Evolutionary conservation across 2,797 vertebrate genomes (phyloP).

Genomic region (Myripristis jacobus): DNA sequence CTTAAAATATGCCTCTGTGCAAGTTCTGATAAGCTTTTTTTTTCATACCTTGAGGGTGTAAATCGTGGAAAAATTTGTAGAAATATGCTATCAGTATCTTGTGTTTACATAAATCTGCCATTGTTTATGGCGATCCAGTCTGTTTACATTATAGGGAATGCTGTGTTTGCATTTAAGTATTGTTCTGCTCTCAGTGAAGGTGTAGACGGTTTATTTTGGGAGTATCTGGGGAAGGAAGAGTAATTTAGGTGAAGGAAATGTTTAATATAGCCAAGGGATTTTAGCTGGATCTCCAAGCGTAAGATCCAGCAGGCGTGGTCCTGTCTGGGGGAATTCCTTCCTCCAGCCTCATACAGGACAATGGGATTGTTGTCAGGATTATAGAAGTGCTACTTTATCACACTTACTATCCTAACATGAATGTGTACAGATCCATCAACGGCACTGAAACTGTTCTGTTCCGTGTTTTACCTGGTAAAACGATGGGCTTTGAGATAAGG

Average conservation of each 20-base stretch:
- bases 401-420: conserved; percentile 20
- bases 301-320: conserved; percentile 74
- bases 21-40: neutral
- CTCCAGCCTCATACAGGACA: conserved; percentile 46
- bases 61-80: neutral
- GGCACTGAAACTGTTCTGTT: neutral
- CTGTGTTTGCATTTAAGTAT: conserved; percentile 45
- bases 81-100: neutral
- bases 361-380: conserved; percentile 37
- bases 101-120: neutral
- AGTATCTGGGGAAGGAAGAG: conserved; percentile 60
- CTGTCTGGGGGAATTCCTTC: conserved; percentile 78
- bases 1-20: neutral
- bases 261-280: conserved; percentile 78
- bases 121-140: conserved; percentile 15
- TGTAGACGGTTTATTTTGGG: conserved; percentile 63
- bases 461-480: neutral
- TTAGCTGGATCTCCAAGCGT: conserved; percentile 67
- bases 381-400: conserved; percentile 35
- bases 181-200: conserved; percentile 52
- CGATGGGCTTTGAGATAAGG: neutral
- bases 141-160: conserved; percentile 40
- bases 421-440: neutral
- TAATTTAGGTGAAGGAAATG: conserved; percentile 72
- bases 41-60: neutral